Base-by-base conservation (phyloP, 2,113 vertebrate genomes). In the Protomyctophum bolini region DNA sequence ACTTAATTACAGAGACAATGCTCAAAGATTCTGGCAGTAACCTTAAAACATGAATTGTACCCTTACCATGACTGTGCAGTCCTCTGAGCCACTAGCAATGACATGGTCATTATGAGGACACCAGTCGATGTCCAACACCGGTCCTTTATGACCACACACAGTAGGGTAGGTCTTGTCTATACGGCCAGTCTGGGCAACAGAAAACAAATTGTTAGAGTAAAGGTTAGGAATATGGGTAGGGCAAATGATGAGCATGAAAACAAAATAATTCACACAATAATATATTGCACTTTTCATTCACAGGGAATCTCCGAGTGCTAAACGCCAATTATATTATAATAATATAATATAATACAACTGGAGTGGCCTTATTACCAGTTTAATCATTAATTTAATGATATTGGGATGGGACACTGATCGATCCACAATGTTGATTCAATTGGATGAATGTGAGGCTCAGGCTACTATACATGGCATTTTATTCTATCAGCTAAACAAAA, bases 121-220 rank as follows among this genome's bases (percentile, higher is more conserved):
- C 97, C 97, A 99, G 61, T 98, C 97, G 12, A 99, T 97, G 91
- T 99, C 97, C 80, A 99, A 90, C 86, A 99, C 97, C 0, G 96
- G 97, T 72, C 96, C 97, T 0, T 96, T 98, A 91, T 99, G 97
- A 21, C 97, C 97, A 51, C 97, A 99, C 21, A 99, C 97, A 4
- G 96, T 97, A 0, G 97, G 97, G 87, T 98, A 98, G 68, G 94
- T 93, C 88, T 90, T 92, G 84, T 91, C 89, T 73, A 91, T 92
- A 46, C 89, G 89, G 28, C 91, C 91, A 2, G 85, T 87, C 91
- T 92, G 10, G 0, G 12, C 68, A 28, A 84, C 52, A 82, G 41
- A 66, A 12, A 14, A 70, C 46, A 62, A 41, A 10, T 63, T 60
- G 28, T 75, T 46, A 59, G 7, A 47, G 33, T 41, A 66, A 15